Evolutionary conservation across 1,140 invertebrate species (phyloP), one percentile per base, ranked within the genome.

Genomic region (Euwallacea similis): DNA sequence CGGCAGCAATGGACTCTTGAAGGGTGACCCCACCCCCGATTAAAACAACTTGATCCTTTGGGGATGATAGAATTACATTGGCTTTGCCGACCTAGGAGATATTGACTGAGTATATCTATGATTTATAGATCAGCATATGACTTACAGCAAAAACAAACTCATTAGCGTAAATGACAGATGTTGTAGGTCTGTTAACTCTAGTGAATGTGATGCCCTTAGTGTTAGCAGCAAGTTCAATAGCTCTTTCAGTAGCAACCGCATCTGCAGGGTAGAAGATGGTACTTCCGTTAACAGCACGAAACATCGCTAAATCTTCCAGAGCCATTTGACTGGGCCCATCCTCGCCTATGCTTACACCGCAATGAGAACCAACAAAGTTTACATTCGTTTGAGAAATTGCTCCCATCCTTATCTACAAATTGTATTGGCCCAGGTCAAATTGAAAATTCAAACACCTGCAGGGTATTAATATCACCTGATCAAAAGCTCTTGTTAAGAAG

Each of bases 281-380:
- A 68, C 91, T 89, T 54, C 91, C 91, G 46, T 97, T 96, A 74
- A 99, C 89, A 9, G 91, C 82, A 62, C 98, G 88, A 88, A 99
- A 99, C 87, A 99, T 89, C 0, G 96, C 94, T 47, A 99, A 83
- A 83, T 99, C 98, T 85, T 99, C 98, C 0, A 99, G 84, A 54
- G 94, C 98, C 98, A 99, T 99, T 85, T 99, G 98, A 60, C 94
- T 97, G n/a, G 98, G 97, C 6, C 98, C 98, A 85, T 99, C 97
- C 83, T 98, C 96, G 60, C 96, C 95, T 80, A 94, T 94, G 75
- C 95, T 97, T 41, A 98, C 90, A 66, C 98, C 98, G 82, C 93
- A 96, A 84, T 99, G 98, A 7, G 97, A 98, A 11, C 91, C 92
- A 60, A 89, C 93, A 81, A 98, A 96, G 82, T 99, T 99, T 1